Base-by-base conservation (phyloP, 2,888 invertebrate genomes). In the Prosopocoilus inquinatus region DNA sequence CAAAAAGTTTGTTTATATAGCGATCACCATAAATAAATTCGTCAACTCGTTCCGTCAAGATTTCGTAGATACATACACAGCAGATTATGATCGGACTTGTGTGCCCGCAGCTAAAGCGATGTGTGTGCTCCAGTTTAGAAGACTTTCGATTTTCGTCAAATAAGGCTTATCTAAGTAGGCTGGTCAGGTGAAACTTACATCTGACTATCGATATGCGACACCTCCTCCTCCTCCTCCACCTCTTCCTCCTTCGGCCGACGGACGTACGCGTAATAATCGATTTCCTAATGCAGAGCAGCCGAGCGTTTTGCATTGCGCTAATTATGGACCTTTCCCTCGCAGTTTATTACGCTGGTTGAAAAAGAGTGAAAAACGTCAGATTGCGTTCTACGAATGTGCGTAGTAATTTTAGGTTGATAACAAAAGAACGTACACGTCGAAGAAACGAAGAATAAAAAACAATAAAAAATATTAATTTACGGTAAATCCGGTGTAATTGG, bases 61-160 rank as follows among this genome's bases (percentile, higher is more conserved):
- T 41, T 15, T 41, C 41, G 12, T 11, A 41, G 41, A 41, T 41
- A 41, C 16, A 15, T 28, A 28, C 5, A 28, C 5, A 41, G 5
- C 16, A 41, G 41, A 41, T 41, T 41, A 41, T 11, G n/a, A 41
- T 41, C 41, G 12, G 41, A 41, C 16, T 41, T 41, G 12, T 41
- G 13, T 9, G 54, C 61, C 59, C 11, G 28, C 13, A 52, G 61
- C 53, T 51, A 57, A 35, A 39, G 51, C 58, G 65, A 64, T 67
- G 62, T 68, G 67, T 66, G 62, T 68, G 67, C 67, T 69, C 69
- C 59, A 68, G 66, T 68, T 67, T 65, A 64, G 60, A 65, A 60
- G 63, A 68, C 69, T 69, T 69, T 69, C 69, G 66, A 66, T 69
- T 69, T 68, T 66, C 67, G 64, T 66, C 69, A 66, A 70, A 69